phyloP scores from a whole-genome alignment of 2,113 vertebrate species.

The Argyrosomus japonicus region DNA sequence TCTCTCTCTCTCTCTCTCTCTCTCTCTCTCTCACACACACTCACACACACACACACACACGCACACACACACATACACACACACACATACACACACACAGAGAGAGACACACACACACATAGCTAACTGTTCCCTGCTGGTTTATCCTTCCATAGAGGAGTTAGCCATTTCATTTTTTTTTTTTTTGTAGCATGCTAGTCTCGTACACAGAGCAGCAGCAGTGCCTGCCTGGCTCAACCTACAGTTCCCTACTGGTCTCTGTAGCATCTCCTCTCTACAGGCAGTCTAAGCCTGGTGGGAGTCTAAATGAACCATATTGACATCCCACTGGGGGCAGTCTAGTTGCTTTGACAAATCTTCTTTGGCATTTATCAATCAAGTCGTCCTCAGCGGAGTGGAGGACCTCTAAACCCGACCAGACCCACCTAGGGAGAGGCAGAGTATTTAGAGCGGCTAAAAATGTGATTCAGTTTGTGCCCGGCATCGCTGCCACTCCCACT shows the following conservation, averaged over 20 bases:
- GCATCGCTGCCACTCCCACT: conserved; percentile 89
- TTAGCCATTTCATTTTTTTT: conserved; percentile 58
- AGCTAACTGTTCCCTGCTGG: conserved; percentile 43
- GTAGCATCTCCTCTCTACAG: conserved; percentile 88
- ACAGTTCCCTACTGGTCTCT: conserved; percentile 80
- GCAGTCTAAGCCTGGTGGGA: conserved; percentile 87
- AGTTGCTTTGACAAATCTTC: conserved; percentile 97
- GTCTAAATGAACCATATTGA: conserved; percentile 96
- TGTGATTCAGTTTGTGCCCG: conserved; percentile 92
- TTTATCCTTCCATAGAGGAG: conserved; percentile 49
- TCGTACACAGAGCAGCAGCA: conserved; percentile 19
- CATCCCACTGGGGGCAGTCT: conserved; percentile 91
- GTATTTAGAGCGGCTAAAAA: conserved; percentile 60
- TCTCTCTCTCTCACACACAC: not conserved
- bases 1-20: not conserved
- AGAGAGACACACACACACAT: not conserved
- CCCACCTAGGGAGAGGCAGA: conserved; percentile 85
- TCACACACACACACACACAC: not conserved
- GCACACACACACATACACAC: conserved; percentile 12
- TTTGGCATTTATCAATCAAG: conserved; percentile 96
- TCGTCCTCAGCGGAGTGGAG: conserved; percentile 84
- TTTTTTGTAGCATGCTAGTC: conserved; percentile 15
- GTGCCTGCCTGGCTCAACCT: conserved; percentile 16
- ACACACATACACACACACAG: not conserved
- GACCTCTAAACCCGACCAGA: conserved; percentile 87